These are phyloP conservation scores for Xestia c-nigrum DNA, from an alignment of 2,888 invertebrate species.

Conservation along the genomic window DNA sequence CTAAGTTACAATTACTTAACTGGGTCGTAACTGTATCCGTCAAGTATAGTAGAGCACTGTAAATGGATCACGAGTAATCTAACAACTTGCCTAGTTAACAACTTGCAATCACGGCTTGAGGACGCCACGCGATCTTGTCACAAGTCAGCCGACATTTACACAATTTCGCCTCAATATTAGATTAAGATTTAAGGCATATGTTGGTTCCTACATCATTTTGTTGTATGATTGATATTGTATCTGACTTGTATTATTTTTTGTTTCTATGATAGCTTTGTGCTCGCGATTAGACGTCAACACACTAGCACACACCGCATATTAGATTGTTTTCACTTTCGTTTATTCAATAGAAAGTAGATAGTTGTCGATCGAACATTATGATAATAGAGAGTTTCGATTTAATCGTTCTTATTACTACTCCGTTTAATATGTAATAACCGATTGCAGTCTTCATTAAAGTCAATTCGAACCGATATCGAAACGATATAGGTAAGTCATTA, in stretches of 20 bases:
- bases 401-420: slow-evolving; percentile 36
- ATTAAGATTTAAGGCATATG: slow-evolving; percentile 41
- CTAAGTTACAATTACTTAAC: slow-evolving; percentile 66
- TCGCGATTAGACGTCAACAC: neutral
- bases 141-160: slow-evolving; percentile 56
- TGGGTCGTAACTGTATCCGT: slow-evolving; percentile 66
- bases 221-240: slow-evolving; percentile 18
- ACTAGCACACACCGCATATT: slow-evolving; percentile 9
- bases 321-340: slow-evolving; percentile 57
- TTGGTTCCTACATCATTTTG: neutral
- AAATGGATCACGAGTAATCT: slow-evolving; percentile 68
- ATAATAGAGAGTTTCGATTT: slow-evolving; percentile 32
- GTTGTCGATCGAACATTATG: slow-evolving; percentile 15
- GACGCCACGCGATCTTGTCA: slow-evolving; percentile 66
- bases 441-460: slow-evolving; percentile 46
- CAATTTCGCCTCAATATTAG: slow-evolving; percentile 51
- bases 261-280: neutral
- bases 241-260: slow-evolving; percentile 17
- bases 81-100: slow-evolving; percentile 70
- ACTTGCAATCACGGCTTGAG: slow-evolving; percentile 67
- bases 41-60: slow-evolving; percentile 66
- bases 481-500: slow-evolving; percentile 57
- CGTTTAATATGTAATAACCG: slow-evolving; percentile 30
- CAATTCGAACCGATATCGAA: slow-evolving; percentile 48
- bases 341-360: slow-evolving; percentile 58